Evolutionary conservation across 2,888 invertebrate species (phyloP).

Genomic region (Pollenia angustigena): DNA sequence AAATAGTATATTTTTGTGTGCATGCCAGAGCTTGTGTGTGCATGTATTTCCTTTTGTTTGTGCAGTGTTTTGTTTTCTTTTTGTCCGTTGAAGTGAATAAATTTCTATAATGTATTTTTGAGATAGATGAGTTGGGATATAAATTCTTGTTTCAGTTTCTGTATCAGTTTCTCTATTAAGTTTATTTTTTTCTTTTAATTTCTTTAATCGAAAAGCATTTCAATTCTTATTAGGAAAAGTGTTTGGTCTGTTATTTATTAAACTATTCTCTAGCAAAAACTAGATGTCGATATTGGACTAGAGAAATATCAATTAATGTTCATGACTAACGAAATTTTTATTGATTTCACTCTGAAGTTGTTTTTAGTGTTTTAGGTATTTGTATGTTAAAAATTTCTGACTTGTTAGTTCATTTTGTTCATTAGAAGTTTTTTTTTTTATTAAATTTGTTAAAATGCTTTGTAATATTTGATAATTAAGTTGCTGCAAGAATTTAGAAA

Average conservation of each 20-base stretch:
- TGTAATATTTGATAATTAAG: too few species aligned
- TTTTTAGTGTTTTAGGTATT: too few species aligned
- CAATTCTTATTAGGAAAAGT: background rate
- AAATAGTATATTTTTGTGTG: slow-evolving; percentile 16
- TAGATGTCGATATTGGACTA: background rate
- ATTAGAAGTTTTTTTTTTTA: too few species aligned
- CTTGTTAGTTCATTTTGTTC: too few species aligned
- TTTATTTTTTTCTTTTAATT: background rate
- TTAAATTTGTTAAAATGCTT: too few species aligned
- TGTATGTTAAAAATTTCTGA: too few species aligned
- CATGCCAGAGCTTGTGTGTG: background rate
- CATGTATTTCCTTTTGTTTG: slow-evolving; percentile 2
- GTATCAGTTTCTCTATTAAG: background rate
- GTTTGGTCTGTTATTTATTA: slow-evolving; percentile 3
- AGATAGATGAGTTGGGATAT: slow-evolving; percentile 19
- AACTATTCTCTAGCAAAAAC: background rate
- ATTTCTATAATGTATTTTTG: slow-evolving; percentile 39
- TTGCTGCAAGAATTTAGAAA: too few species aligned
- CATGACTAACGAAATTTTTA: slow-evolving; percentile 7
- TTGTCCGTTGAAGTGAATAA: slow-evolving; percentile 6
- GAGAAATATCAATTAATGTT: slow-evolving; percentile 3
- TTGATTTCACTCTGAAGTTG: background rate
- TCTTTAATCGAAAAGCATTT: background rate
- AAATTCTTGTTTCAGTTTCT: slow-evolving; percentile 11
- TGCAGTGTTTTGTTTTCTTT: background rate